Evolutionary conservation across 1,140 invertebrate species (phyloP), one percentile per base, ranked within the genome.

Genomic region (Neodiprion lecontei): DNA sequence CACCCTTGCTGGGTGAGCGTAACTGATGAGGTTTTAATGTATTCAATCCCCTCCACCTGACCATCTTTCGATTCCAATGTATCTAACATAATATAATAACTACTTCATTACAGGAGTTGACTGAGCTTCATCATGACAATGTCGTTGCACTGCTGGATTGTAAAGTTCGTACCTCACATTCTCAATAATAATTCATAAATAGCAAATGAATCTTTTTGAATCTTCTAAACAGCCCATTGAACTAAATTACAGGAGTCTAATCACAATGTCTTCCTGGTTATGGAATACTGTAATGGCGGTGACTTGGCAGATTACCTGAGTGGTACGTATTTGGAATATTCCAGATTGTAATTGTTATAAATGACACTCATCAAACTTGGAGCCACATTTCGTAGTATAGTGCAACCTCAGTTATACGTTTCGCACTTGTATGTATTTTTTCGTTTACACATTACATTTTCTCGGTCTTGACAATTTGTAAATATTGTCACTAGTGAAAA

Each of bases 251-350:
- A 93, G 90, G 97, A 99, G 91, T 97, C 96, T 72, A 91, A 93
- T 79, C 93, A 95, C 80, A 94, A 98, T 91, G 97, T 99, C 74
- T 98, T 96, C 90, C 92, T 99, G 78, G 96, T 99, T 80, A 99
- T 99, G 97, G 98, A 98, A 93, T 99, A 98, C 89, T 99, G 98
- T 89, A 99, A 99, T 92, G 98, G 98, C 68, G 98, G 98, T 11
- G 98, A 99, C 89, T 90, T 99, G 84, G 97, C 97, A 47, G 98
- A 99, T 91, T 99, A 99, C 90, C 90, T 99, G 75, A 92, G 93
- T 83, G 93, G 95, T 91, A 92, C 92, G 90, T 87, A 74, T 70
- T 67, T 40, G 2, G 5, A 40, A 40, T 40, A 40, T 40, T 40
- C 28, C 28, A 40, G 28, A 40, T 73, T 72, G 17, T 47, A 5